These are phyloP conservation scores for Delphinus delphis DNA, from an alignment of 2,113 vertebrate genomes.

Conservation along the genomic window DNA sequence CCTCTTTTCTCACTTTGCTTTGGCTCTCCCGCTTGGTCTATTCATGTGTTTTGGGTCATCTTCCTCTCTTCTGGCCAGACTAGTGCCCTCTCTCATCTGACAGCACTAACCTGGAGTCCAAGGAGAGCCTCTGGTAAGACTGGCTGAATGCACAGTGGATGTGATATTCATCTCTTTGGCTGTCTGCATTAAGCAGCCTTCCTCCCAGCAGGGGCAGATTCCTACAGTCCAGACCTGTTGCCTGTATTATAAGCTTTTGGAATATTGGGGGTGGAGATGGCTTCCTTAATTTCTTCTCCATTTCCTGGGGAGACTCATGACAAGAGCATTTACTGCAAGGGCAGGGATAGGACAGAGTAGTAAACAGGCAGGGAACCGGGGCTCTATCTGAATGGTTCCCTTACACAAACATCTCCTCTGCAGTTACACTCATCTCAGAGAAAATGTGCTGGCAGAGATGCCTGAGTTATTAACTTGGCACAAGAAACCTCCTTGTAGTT, in stretches of 20 bases:
- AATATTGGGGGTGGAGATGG: background rate
- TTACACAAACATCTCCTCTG: background rate
- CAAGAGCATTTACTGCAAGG: background rate
- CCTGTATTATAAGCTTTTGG: background rate
- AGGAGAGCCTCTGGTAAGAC: conserved; percentile 21
- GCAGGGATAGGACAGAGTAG: background rate
- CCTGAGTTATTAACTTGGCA: background rate
- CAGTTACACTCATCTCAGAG: background rate
- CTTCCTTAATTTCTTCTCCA: conserved; percentile 20
- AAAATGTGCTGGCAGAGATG: background rate
- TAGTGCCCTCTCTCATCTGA: conserved; percentile 1
- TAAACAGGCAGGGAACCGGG: background rate
- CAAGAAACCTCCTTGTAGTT: background rate
- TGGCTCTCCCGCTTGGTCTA: background rate
- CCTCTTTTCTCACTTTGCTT: background rate
- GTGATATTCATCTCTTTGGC: background rate
- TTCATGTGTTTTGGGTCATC: background rate
- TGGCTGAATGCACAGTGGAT: background rate
- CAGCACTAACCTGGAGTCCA: background rate
- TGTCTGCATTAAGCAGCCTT: background rate
- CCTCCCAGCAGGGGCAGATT: background rate
- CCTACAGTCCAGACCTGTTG: background rate
- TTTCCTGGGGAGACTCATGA: background rate
- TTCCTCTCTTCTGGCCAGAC: background rate
- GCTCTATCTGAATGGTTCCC: background rate